Evolutionary conservation across 2,113 vertebrate genomes (phyloP).

Genomic region (Cyanoramphus novaezelandiae): DNA sequence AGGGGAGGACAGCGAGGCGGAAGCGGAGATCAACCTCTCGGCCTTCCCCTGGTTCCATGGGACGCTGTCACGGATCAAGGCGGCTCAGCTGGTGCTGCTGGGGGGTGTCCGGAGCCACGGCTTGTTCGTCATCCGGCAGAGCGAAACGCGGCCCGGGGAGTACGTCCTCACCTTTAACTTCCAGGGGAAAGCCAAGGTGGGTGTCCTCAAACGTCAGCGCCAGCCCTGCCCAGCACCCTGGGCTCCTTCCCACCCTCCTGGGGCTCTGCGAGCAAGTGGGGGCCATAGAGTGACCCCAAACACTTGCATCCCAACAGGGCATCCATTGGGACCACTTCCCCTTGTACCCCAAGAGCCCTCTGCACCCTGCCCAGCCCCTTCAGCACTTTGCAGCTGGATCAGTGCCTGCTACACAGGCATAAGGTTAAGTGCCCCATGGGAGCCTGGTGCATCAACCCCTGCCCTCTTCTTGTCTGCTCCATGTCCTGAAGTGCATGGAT

Average conservation of each 20-base stretch:
- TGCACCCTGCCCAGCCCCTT: background rate
- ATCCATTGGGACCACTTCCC: background rate
- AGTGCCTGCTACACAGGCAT: rapidly evolving
- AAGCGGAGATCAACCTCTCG: constrained; percentile 78
- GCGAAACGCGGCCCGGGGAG: constrained; percentile 92
- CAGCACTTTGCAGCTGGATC: background rate
- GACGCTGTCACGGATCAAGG: constrained; percentile 89
- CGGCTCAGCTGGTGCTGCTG: constrained; percentile 90
- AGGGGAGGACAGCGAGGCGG: constrained; percentile 67
- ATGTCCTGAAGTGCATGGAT: rapidly evolving
- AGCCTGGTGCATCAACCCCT: background rate
- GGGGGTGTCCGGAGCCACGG: constrained; percentile 91
- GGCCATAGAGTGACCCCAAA: background rate
- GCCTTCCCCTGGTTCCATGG: constrained; percentile 97
- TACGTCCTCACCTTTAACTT: constrained; percentile 99
- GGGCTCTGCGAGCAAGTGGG: rapidly evolving
- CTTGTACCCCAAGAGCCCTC: background rate
- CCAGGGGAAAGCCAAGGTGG: constrained; percentile 97
- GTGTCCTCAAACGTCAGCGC: background rate
- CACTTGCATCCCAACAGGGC: rapidly evolving
- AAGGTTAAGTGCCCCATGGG: background rate
- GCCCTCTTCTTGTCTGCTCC: background rate
- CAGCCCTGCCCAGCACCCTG: background rate
- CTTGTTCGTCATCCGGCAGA: constrained; percentile 95
- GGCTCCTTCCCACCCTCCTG: background rate